These are phyloP conservation scores for Perithous albicinctus DNA, from an alignment of 2,888 invertebrate genomes.

Conservation along the genomic window DNA sequence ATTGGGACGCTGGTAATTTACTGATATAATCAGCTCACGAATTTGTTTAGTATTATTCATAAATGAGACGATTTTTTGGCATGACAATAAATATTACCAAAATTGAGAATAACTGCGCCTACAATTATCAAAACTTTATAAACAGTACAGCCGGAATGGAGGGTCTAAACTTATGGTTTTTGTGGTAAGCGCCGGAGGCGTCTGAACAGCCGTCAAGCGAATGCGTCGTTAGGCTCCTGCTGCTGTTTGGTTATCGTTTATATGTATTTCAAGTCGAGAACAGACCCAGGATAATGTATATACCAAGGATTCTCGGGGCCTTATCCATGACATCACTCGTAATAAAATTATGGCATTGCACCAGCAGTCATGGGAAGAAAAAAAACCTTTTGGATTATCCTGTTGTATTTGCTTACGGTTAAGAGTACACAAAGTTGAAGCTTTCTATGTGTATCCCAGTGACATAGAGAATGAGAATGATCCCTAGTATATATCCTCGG, in stretches of 20 bases:
- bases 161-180: constrained; percentile 16
- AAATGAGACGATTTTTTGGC: too few relatives aligned
- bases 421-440: constrained; percentile 12
- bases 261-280: constrained; percentile 31
- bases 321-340: constrained; percentile 60
- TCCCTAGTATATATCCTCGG: background rate
- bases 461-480: background rate
- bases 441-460: background rate
- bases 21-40: too few relatives aligned
- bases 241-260: constrained; percentile 53
- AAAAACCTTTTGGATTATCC: constrained; percentile 58
- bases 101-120: background rate
- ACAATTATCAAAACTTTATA: background rate
- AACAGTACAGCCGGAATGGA: background rate
- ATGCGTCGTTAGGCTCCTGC: constrained; percentile 53
- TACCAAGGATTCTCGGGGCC: background rate
- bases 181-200: constrained; percentile 58
- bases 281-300: background rate
- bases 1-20: too few relatives aligned
- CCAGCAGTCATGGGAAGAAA: constrained; percentile 65
- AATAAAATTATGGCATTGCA: constrained; percentile 64
- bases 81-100: background rate
- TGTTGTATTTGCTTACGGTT: constrained; percentile 41
- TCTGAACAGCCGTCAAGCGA: constrained; percentile 67
- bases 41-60: too few relatives aligned